Percentiles rank a stretch among this genome's conserved stretches.
phyloP scores from a whole-genome alignment of 2,797 vertebrate genomes.

The Acanthurus tractus region DNA sequence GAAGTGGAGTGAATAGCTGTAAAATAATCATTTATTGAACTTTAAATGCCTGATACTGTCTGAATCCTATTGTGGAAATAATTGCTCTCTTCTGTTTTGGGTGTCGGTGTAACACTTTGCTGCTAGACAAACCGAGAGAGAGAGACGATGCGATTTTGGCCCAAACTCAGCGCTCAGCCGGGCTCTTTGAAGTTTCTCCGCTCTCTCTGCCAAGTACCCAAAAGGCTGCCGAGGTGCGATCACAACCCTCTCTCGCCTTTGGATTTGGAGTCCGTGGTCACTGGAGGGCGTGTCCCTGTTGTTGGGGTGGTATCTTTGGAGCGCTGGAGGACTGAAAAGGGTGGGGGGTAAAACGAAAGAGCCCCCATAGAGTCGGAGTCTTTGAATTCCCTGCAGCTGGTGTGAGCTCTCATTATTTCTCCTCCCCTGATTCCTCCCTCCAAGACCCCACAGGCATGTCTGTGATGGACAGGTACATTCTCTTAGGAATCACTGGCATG shows the following conservation, averaged over 20 bases:
- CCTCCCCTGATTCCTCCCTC: constrained; percentile 46
- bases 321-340: constrained; percentile 39
- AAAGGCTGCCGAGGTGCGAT: constrained; percentile 45
- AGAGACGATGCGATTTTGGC: constrained; percentile 37
- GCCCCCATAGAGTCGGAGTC: constrained; percentile 50
- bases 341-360: constrained; percentile 48
- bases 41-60: constrained; percentile 40
- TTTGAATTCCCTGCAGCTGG: constrained; percentile 62
- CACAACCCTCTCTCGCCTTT: constrained; percentile 16
- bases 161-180: constrained; percentile 6
- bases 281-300: constrained; percentile 49
- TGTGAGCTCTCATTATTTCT: constrained; percentile 74
- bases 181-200: constrained; percentile 57
- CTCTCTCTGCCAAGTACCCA: constrained; percentile 16
- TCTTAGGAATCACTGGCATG: constrained; percentile 69
- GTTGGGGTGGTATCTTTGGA: constrained; percentile 45
- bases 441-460: constrained; percentile 51
- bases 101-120: constrained; percentile 22
- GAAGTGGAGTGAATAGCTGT: constrained; percentile 53
- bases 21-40: constrained; percentile 57
- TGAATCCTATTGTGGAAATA: constrained; percentile 63
- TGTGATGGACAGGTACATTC: constrained; percentile 78
- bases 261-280: constrained; percentile 39
- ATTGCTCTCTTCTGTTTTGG: constrained; percentile 68
- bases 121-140: constrained; percentile 43